These are phyloP conservation scores for Phrynocephalus versicolor DNA, from an alignment of 2,113 vertebrate species.

Conservation along the genomic window DNA sequence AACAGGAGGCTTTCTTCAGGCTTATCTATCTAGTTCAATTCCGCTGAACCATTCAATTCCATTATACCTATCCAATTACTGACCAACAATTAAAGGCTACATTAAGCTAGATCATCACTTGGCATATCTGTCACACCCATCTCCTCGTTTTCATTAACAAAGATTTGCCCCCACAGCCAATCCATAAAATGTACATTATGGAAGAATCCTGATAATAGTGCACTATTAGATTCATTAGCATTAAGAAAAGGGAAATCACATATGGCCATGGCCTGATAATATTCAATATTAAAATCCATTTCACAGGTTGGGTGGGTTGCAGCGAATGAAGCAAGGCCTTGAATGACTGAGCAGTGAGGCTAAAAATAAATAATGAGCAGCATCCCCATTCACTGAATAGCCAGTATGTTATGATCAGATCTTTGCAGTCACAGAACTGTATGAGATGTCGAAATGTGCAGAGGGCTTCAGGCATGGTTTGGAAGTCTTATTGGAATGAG, in stretches of 20 bases:
- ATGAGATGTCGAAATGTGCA: slow-evolving; percentile 19
- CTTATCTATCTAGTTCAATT: slow-evolving; percentile 20
- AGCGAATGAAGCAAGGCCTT: background rate
- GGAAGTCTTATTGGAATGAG: background rate
- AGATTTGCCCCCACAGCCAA: slow-evolving; percentile 62
- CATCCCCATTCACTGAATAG: slow-evolving; percentile 9
- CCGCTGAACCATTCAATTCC: slow-evolving; percentile 13
- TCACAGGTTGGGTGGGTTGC: slow-evolving; percentile 42
- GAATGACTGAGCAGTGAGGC: slow-evolving; percentile 21
- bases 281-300: slow-evolving; percentile 37
- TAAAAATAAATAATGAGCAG: slow-evolving; percentile 53
- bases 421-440: slow-evolving; percentile 17
- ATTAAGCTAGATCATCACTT: slow-evolving; percentile 56
- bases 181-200: slow-evolving; percentile 62
- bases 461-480: background rate
- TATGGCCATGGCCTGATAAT: slow-evolving; percentile 36
- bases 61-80: slow-evolving; percentile 39
- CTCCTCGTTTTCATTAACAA: slow-evolving; percentile 64
- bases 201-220: slow-evolving; percentile 55
- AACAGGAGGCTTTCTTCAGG: background rate
- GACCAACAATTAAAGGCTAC: slow-evolving; percentile 57
- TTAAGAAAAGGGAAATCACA: slow-evolving; percentile 58
- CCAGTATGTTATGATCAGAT: slow-evolving; percentile 34
- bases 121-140: slow-evolving; percentile 63
- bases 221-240: slow-evolving; percentile 65